Conservation (phyloP, 2,888 invertebrate genomes). For the Epinotia bilunana region DNA sequence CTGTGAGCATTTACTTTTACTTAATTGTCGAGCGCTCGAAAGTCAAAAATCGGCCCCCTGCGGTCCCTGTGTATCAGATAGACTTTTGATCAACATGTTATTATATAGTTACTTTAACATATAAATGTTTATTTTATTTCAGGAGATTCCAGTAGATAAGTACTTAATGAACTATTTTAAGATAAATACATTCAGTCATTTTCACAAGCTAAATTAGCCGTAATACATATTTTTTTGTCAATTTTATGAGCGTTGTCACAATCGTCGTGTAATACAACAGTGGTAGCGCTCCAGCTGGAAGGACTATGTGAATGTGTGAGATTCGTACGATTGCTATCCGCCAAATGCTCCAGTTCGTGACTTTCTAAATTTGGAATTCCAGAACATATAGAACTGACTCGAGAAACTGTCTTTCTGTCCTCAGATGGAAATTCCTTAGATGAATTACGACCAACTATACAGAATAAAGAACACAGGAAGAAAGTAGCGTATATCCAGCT, state of each 20-base stretch:
- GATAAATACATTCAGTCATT: conserved; percentile 77
- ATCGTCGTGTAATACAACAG: conserved; percentile 86
- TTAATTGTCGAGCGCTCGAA: no score
- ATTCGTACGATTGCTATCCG: conserved; percentile 81
- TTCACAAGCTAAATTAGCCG: conserved; percentile 68
- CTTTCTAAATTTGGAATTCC: conserved; percentile 82
- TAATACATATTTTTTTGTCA: conserved; percentile 67
- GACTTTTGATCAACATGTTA: conserved; percentile 44
- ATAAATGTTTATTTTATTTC: conserved; percentile 58
- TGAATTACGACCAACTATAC: conserved; percentile 85
- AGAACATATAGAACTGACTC: conserved; percentile 80
- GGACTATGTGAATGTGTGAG: conserved; percentile 84
- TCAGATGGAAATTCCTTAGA: conserved; percentile 66
- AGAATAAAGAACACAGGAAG: conserved; percentile 91
- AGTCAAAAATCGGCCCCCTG: no score
- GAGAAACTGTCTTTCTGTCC: conserved; percentile 73
- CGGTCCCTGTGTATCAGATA: no score
- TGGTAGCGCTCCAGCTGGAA: conserved; percentile 87
- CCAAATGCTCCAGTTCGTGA: conserved; percentile 84
- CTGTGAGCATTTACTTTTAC: no score
- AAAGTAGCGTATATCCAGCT: conserved; percentile 97
- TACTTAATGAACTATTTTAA: conserved; percentile 51
- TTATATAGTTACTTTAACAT: conserved; percentile 63
- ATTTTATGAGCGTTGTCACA: conserved; percentile 67
- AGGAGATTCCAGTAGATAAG: conserved; percentile 51